Conservation (phyloP, 2,888 invertebrate genomes). For the Aphrophora alni region DNA sequence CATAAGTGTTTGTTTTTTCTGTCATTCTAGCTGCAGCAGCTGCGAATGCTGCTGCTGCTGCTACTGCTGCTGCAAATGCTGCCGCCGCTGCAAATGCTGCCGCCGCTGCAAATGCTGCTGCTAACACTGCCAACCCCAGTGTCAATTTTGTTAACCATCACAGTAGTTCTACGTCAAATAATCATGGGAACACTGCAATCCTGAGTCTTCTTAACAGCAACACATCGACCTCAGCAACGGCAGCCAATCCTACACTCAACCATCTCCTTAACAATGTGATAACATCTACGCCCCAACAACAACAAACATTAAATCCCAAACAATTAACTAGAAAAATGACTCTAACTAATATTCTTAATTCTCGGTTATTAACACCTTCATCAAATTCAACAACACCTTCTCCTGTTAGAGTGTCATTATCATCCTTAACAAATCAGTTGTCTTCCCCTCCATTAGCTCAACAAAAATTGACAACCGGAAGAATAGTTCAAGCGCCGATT, state of each 20-base stretch:
- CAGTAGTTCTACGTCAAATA: slow-evolving; percentile 53
- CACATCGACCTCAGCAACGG: slow-evolving; percentile 65
- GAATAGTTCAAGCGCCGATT: slow-evolving; percentile 14
- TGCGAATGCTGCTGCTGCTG: slow-evolving; percentile 34
- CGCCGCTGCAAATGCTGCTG: slow-evolving; percentile 50
- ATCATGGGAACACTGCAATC: slow-evolving; percentile 72
- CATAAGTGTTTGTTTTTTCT: slow-evolving; percentile 10
- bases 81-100: slow-evolving; percentile 39
- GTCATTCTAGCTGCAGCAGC: slow-evolving; percentile 17
- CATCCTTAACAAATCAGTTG: slow-evolving; percentile 55
- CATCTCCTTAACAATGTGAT: slow-evolving; percentile 46
- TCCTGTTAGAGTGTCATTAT: slow-evolving; percentile 59
- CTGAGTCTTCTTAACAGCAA: slow-evolving; percentile 79
- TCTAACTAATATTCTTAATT: slow-evolving; percentile 61
- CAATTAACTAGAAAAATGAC: slow-evolving; percentile 64
- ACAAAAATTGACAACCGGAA: background rate
- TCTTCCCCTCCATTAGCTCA: slow-evolving; percentile 18
- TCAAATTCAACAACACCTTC: slow-evolving; percentile 44
- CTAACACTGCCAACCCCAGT: slow-evolving; percentile 54
- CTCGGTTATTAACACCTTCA: slow-evolving; percentile 51
- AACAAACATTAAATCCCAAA: slow-evolving; percentile 54
- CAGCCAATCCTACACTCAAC: slow-evolving; percentile 57
- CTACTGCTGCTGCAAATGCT: too few relatives aligned
- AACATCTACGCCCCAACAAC: slow-evolving; percentile 17
- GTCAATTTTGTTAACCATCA: slow-evolving; percentile 50